phyloP scores from a whole-genome alignment of 2,113 vertebrate genomes.

The Neofelis nebulosa region DNA sequence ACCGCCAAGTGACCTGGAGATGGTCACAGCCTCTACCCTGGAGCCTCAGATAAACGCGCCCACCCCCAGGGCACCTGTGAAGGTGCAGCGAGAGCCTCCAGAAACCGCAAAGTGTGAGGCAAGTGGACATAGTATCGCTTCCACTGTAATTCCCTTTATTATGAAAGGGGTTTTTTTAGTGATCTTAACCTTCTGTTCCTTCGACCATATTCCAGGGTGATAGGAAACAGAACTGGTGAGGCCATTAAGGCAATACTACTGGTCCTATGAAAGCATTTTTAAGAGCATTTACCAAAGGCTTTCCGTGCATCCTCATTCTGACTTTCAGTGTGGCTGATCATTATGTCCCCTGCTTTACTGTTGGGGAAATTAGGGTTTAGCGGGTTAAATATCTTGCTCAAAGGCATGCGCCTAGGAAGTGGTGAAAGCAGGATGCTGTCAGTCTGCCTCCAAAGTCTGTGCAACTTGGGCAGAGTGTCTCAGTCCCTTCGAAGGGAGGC shows the following conservation, averaged over 20 bases:
- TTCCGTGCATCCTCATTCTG: neutral
- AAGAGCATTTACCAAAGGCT: neutral
- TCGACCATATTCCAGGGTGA: neutral
- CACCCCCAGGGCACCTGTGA: neutral
- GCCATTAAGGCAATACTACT: neutral
- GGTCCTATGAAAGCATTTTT: neutral
- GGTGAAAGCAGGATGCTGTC: neutral
- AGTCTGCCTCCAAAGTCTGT: neutral
- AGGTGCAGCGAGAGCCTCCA: neutral
- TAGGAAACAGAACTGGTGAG: neutral
- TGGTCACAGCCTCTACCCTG: neutral
- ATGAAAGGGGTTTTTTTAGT: neutral
- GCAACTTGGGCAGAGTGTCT: neutral
- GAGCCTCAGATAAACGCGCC: neutral
- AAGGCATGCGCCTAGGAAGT: neutral
- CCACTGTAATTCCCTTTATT: neutral
- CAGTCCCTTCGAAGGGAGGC: neutral
- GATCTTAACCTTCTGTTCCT: neutral
- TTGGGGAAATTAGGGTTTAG: neutral
- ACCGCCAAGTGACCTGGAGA: neutral
- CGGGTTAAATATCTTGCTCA: neutral
- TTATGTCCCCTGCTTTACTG: neutral
- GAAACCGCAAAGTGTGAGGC: too few species aligned
- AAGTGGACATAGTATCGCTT: neutral
- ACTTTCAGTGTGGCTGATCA: neutral